phyloP scores from a whole-genome alignment of 2,888 invertebrate species.

The Sipunculus nudus region DNA sequence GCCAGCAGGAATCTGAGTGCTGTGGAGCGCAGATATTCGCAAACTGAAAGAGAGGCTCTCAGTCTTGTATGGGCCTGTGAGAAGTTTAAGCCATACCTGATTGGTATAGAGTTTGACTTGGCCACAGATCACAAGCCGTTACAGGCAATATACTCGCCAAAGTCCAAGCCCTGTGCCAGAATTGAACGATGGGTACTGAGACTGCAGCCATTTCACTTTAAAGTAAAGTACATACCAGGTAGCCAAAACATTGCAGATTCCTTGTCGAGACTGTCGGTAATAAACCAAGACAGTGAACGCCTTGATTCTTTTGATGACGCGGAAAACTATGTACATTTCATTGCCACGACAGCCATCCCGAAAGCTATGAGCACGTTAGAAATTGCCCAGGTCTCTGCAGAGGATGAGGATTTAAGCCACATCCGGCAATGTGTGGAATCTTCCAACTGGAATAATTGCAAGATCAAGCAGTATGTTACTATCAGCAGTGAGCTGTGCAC shows the following conservation, averaged over 20 bases:
- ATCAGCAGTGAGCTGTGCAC: slow-evolving; percentile 7
- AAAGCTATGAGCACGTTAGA: not conserved
- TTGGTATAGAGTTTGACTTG: slow-evolving; percentile 32
- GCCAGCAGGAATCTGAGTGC: slow-evolving; percentile 27
- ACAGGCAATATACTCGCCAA: slow-evolving; percentile 24
- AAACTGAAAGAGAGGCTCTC: slow-evolving; percentile 37
- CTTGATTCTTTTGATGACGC: no score
- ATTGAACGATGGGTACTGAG: slow-evolving; percentile 45
- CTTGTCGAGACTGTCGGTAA: not conserved
- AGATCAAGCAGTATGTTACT: not conserved
- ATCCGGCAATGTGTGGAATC: no score
- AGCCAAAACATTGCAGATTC: slow-evolving; percentile 29
- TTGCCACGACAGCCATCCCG: not conserved
- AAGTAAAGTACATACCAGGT: slow-evolving; percentile 34
- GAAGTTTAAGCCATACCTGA: slow-evolving; percentile 22
- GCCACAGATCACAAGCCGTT: slow-evolving; percentile 24
- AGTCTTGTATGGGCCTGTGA: slow-evolving; percentile 33
- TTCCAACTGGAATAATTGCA: no score
- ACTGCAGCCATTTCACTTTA: slow-evolving; percentile 32
- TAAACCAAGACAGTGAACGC: no score
- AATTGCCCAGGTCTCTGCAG: not conserved
- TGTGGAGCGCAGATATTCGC: slow-evolving; percentile 31
- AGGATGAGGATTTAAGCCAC: not conserved
- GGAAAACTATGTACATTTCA: not conserved
- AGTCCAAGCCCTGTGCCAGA: slow-evolving; percentile 40